Base-by-base conservation (phyloP, 2,888 invertebrate species). In the Euzetes globulus region DNA sequence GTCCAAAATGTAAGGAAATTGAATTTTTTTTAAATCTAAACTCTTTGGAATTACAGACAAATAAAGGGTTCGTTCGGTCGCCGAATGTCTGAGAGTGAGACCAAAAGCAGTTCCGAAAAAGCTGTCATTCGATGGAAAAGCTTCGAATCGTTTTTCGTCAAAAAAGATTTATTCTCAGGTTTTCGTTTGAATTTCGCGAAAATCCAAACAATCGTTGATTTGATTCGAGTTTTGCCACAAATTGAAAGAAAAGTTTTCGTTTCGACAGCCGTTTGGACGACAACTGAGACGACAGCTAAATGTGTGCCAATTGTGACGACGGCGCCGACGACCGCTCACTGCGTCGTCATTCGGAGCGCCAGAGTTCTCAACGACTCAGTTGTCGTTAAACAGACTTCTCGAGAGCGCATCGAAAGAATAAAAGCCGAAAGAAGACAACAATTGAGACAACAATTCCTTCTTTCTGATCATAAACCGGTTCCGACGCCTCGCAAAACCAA, bases 401-500 rank as follows among this genome's bases (percentile, higher is more conserved):
- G 93, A 68, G 92, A 93, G 81, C 84, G 93, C 65, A 92, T 94
- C 78, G 92, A 94, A 82, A 90, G 90, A 81, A 94, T 93, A 82
- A 94, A 94, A 83, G 92, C 93, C 81, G 93, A 94, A 81, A 85
- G 93, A n/a, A 85, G 94, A 72, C 89, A 88, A 79, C 91, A 91
- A 80, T 83, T 93, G 17, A 87, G 92, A 65, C 92, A 93, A 81
- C 92, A 92, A 82, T 92, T 92, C 29, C 33, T 33, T 33, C 9
- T 33, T 6, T 6, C 4, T 9, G 33, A 33, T 3, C 7, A 19
- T 4, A 55, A 25, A 22, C 55, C 60, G n/a, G 27, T 33, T 29
- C 60, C 55, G 13, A 60, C 60, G 27, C 60, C 60, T 6, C 25
- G 29, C 25, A 55, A 55, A 22, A 55, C n/a, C 3, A 25, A 27